Base-by-base conservation (phyloP, 2,797 vertebrate species). In the Hemitrygon akajei region DNA sequence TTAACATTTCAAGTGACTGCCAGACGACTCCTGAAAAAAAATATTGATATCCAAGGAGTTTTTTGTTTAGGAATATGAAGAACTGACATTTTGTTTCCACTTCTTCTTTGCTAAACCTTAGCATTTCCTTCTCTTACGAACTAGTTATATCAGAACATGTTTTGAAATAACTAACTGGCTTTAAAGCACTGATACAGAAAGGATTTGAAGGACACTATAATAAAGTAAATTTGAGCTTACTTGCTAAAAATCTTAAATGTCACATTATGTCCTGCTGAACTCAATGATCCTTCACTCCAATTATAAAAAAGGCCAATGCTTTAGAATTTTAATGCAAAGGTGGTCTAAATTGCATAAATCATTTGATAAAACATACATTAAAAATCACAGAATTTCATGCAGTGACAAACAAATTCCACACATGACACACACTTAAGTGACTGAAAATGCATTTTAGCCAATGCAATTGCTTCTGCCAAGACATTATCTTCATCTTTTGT, bases 1-100 rank as follows among this genome's bases (percentile, higher is more conserved):
- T 89, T 89, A 89, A 89, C 86, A 89, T 89, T 89, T 89, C n/a
- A 89, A 89, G 86, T 89, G 60, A 69, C 86, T 89, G 86, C 86
- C 86, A 89, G 86, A 69, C 10, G 86, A 69, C 10, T 89, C 86
- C 86, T 63, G 34, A 37, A 89, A 89, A 63, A 89, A 69, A 63
- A 89, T 69, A 69, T 89, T 89, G 63, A 89, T 69, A 89, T 37
- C 20, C 60, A 40, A 69, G n/a, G n/a, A 69, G 30, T 69, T 69
- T 69, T 69, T 20, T 89, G 7, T 63, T 7, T 37, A 22, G 18
- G 69, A 89, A 66, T 89, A 37, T 34, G n/a, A 89, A 34, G 25
- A 89, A 69, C 18, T 11, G 60, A 0, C 34, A 9, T 69, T 69
- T 69, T 18, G 11, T 7, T 87, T 60, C 16, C 30, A 27, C 6